Evolutionary conservation across 2,113 vertebrate species (phyloP), one percentile per base, ranked within the genome.

Genomic region (Lamprotornis superbus): DNA sequence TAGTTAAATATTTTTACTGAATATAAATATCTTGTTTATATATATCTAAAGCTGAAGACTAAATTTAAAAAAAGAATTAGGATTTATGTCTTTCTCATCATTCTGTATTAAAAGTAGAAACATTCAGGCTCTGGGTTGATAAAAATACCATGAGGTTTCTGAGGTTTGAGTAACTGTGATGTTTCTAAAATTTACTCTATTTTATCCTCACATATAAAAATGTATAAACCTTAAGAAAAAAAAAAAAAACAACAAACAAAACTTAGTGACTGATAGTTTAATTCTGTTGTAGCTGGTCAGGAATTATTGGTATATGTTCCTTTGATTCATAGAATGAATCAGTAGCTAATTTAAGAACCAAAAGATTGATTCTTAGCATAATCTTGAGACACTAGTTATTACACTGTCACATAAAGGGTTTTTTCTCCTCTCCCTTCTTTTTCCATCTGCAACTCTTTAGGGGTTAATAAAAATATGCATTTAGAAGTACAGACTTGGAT

Each of bases 291-390:
- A 95, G 75, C 81, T 97, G 82, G 75, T 96, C n/a, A 67, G 93
- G 89, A 95, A 95, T 95, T 95, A 75, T 55, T 94, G 74, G 53
- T 96, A 87, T 89, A 96, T 97, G 78, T 95, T 94, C 90, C 65
- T 97, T 94, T 97, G 91, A 95, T 91, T 96, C 39, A 76, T 68
- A 80, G 49, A 94, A 81, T 96, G 90, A 92, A 65, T 95, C 96
- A 91, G 49, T 89, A 94, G 84, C 92, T 96, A 96, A 83, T 95
- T 92, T 90, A 84, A 93, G 63, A 96, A 71, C 33, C 55, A 76
- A 83, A 97, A 94, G 30, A 90, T 61, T 92, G 88, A 22, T 90
- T 97, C 91, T 91, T 86, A 89, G 18, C 35, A 77, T 76, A 53
- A 95, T 55, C 53, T 94, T 90, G 49, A 94, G 19, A 93, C 44